These are phyloP conservation scores for Empis stercorea DNA, from an alignment of 2,888 invertebrate species.

Conservation along the genomic window DNA sequence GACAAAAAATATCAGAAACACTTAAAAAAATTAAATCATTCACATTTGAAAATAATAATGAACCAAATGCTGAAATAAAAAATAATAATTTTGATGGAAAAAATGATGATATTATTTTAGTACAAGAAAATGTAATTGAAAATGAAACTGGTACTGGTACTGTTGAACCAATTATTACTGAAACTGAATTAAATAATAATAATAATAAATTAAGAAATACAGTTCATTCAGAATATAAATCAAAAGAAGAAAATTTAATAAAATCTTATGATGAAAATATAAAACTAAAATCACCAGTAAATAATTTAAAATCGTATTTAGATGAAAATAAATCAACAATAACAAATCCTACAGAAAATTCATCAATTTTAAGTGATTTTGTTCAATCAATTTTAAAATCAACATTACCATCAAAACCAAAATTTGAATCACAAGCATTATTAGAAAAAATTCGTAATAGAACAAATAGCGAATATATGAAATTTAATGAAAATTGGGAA, in stretches of 20 bases:
- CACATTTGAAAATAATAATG: background rate
- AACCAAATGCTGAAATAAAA: background rate
- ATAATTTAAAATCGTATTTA: background rate
- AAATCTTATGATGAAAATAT: slow-evolving; percentile 11
- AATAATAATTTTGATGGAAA: background rate
- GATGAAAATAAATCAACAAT: background rate
- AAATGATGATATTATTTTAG: background rate
- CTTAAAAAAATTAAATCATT: background rate
- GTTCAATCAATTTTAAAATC: slow-evolving; percentile 44
- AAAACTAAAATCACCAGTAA: slow-evolving; percentile 12
- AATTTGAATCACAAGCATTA: slow-evolving; percentile 59
- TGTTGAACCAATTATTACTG: slow-evolving; percentile 6
- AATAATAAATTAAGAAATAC: background rate
- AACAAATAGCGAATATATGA: slow-evolving; percentile 47
- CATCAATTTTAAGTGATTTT: slow-evolving; percentile 42
- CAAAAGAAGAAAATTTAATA: background rate
- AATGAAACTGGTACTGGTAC: slow-evolving; percentile 9
- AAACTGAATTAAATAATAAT: background rate
- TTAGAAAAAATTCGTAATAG: slow-evolving; percentile 49
- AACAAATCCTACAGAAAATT: slow-evolving; percentile 3
- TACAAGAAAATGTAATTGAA: background rate
- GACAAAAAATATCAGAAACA: slow-evolving; percentile 23
- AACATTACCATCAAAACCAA: slow-evolving; percentile 38
- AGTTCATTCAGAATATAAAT: background rate
- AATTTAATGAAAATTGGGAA: slow-evolving; percentile 49